Conservation (phyloP, 2,797 vertebrate species). For the Melopsittacus undulatus region DNA sequence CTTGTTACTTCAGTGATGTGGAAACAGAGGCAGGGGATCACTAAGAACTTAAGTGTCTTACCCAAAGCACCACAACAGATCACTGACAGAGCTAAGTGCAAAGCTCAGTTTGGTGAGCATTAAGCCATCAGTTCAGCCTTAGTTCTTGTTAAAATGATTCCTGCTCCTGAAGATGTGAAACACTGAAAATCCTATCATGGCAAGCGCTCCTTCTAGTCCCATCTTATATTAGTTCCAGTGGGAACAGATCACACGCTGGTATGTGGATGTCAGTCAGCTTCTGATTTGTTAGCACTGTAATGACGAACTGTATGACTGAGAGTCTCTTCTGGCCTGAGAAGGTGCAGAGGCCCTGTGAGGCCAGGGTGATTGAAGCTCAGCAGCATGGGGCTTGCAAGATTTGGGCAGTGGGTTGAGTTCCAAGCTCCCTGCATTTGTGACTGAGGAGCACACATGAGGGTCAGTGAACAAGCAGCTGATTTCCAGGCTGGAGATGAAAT, state of each 20-base stretch:
- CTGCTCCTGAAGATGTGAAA: neutral
- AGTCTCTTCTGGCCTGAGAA: neutral
- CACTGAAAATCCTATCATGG: neutral
- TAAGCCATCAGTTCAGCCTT: neutral
- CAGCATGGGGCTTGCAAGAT: neutral
- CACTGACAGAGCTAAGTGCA: neutral
- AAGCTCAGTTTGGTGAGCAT: neutral
- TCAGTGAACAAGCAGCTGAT: neutral
- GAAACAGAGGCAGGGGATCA: neutral
- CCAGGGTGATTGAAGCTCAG: neutral
- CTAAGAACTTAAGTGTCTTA: neutral
- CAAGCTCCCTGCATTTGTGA: neutral
- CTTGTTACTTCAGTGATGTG: neutral
- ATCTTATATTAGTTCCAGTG: neutral
- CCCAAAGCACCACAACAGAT: conserved; percentile 6
- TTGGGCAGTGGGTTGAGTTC: neutral
- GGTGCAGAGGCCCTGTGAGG: neutral
- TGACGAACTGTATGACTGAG: neutral
- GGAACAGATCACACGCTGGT: neutral
- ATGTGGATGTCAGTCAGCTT: fast-evolving
- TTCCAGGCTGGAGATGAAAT: neutral
- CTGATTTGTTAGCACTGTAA: neutral
- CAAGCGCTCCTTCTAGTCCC: neutral
- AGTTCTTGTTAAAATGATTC: neutral
- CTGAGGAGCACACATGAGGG: neutral